Evolutionary conservation across 2,113 vertebrate species (phyloP).

Genomic region (Catharus bicknelli): DNA sequence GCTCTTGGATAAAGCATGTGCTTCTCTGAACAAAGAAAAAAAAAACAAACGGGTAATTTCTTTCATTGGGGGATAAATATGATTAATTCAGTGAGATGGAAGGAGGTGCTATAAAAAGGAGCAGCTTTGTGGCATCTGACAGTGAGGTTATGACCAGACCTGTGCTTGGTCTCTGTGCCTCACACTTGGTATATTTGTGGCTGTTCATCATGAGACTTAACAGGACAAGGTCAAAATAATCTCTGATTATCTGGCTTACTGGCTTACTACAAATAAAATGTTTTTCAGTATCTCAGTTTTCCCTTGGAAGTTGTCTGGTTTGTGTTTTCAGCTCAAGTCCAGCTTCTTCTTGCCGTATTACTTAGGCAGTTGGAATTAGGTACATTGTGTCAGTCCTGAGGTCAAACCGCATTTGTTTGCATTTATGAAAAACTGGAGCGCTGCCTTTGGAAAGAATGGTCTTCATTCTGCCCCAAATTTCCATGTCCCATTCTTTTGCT

Average conservation of each 20-base stretch:
- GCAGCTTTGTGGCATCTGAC: not conserved
- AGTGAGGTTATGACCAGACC: not conserved
- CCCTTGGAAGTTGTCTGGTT: not conserved
- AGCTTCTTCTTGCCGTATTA: not conserved
- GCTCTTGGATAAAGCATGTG: not conserved
- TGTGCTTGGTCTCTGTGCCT: not conserved
- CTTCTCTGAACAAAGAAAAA: not conserved
- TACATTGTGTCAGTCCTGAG: not conserved
- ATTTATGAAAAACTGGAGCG: not conserved
- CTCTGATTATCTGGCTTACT: not conserved
- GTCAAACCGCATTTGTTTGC: not conserved
- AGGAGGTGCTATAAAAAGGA: not conserved
- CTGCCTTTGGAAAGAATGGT: not conserved
- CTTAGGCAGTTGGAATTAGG: not conserved
- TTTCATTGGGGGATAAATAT: slow-evolving; percentile 1
- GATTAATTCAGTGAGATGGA: not conserved
- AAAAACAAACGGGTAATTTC: not conserved
- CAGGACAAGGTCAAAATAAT: not conserved
- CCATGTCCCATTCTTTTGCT: not conserved
- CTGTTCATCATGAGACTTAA: not conserved
- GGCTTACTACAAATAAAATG: not conserved
- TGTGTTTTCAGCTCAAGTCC: not conserved
- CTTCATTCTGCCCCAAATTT: not conserved
- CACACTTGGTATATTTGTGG: not conserved
- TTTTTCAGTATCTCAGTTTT: not conserved